Evolutionary conservation across 2,113 vertebrate species (phyloP).

Genomic region (Equus quagga): DNA sequence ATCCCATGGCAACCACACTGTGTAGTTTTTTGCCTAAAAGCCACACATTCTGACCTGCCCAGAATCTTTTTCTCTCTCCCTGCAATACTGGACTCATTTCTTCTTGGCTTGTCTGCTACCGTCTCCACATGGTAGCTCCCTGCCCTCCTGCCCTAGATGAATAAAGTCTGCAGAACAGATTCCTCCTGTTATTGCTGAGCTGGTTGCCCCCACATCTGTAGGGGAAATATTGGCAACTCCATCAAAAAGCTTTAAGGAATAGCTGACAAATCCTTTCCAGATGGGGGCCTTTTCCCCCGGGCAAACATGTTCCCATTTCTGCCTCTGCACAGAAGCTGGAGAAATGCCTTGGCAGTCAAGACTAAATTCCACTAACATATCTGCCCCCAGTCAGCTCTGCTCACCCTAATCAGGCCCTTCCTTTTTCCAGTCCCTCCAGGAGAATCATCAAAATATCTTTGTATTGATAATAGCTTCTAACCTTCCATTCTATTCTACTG

Average conservation of each 20-base stretch:
- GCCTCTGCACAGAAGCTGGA: not conserved
- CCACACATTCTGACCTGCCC: not conserved
- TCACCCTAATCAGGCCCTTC: not conserved
- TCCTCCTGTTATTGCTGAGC: not conserved
- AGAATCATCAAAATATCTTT: not conserved
- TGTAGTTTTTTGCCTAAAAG: not conserved
- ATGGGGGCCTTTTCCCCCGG: not conserved
- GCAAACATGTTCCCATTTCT: not conserved
- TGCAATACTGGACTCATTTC: not conserved
- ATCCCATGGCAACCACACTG: not conserved
- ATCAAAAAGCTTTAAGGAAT: constrained; percentile 24
- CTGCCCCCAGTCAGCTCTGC: not conserved
- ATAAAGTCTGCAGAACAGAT: not conserved
- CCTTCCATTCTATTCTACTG: not conserved
- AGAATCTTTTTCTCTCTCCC: not conserved
- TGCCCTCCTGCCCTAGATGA: not conserved
- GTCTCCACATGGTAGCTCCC: not conserved
- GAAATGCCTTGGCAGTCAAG: not conserved
- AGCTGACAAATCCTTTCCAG: constrained; percentile 51
- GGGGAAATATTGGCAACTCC: not conserved
- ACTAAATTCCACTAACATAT: not conserved
- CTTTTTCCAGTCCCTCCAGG: not conserved
- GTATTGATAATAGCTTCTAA: not conserved
- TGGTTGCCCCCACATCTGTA: not conserved
- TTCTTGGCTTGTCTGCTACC: accelerated